Conservation (phyloP, 2,888 invertebrate species). For the Slavum lentiscoides region DNA sequence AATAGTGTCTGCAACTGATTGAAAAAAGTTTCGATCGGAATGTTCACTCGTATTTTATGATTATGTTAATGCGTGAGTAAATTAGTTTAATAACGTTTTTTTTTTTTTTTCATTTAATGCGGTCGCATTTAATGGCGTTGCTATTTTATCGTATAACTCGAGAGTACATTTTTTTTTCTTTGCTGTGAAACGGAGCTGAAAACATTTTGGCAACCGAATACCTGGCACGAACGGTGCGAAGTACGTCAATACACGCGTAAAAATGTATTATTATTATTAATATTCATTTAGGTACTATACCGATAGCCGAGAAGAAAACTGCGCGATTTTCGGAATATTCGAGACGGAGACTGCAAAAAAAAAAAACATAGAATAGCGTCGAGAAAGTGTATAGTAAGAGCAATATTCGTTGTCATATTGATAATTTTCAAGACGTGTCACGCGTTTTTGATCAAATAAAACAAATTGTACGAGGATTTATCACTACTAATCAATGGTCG, state of each 20-base stretch:
- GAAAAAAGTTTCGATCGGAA: neutral
- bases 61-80: neutral
- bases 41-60: too few species aligned
- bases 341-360: neutral
- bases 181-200: constrained; percentile 17
- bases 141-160: too few species aligned
- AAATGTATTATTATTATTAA: too few species aligned
- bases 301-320: neutral
- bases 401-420: too few species aligned
- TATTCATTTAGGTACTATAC: too few species aligned
- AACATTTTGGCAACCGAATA: constrained; percentile 27
- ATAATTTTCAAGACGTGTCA: too few species aligned
- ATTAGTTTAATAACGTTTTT: neutral
- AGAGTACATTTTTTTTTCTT: neutral
- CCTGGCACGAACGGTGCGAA: constrained; percentile 13
- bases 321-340: neutral
- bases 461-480: too few species aligned
- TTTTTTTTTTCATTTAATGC: too few species aligned
- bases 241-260: neutral
- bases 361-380: neutral
- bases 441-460: too few species aligned
- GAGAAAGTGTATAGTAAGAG: too few species aligned
- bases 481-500: too few species aligned
- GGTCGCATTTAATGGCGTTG: too few species aligned
- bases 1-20: neutral